These are phyloP conservation scores for Ceratina calcarata DNA, from an alignment of 1,140 invertebrate genomes.

Conservation along the genomic window DNA sequence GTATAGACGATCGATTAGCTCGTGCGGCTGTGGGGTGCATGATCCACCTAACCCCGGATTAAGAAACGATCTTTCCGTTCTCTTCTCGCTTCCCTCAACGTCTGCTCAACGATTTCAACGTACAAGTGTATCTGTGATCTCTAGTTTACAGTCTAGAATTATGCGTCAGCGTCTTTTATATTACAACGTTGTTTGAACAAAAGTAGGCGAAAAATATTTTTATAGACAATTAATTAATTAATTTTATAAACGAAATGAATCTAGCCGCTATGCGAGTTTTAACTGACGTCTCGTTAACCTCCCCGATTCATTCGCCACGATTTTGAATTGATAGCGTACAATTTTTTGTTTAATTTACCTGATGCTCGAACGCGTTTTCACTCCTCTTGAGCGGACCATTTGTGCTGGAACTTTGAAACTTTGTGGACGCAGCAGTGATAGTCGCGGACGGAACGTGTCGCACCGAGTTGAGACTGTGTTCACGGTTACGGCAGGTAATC, in stretches of 20 bases:
- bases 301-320: background rate
- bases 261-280: constrained; percentile 35
- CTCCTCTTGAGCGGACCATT: constrained; percentile 1
- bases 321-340: background rate
- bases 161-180: background rate
- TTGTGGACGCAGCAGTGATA: no score
- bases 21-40: constrained; percentile 71
- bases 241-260: constrained; percentile 46
- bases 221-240: constrained; percentile 23
- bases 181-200: background rate
- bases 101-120: constrained; percentile 25
- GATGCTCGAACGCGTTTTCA: background rate
- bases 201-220: background rate
- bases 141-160: constrained; percentile 10
- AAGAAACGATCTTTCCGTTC: constrained; percentile 48
- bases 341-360: constrained; percentile 21
- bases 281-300: constrained; percentile 35
- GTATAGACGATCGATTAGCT: constrained; percentile 68
- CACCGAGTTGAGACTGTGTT: background rate
- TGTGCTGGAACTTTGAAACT: background rate
- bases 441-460: background rate
- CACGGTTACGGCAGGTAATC: background rate
- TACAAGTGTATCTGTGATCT: background rate
- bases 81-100: constrained; percentile 20
- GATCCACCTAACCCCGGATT: constrained; percentile 60